phyloP scores from a whole-genome alignment of 2,888 invertebrate genomes.

The Cabera pusaria region DNA sequence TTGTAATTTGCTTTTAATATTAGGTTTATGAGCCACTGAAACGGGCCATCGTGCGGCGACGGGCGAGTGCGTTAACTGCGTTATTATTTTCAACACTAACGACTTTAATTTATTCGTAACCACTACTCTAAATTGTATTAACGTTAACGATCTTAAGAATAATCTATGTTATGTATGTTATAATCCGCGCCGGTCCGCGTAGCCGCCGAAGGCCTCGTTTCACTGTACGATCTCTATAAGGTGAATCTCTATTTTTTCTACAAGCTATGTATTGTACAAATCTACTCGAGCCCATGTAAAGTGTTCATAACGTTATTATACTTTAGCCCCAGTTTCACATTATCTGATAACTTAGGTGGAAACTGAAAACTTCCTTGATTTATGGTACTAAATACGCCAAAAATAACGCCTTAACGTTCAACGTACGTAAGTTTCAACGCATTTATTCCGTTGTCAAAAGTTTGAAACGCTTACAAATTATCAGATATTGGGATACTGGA shows the following conservation, averaged over 20 bases:
- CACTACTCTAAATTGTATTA: slow-evolving; percentile 16
- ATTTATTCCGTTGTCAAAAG: too few relatives aligned
- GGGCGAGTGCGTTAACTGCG: slow-evolving; percentile 6
- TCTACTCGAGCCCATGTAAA: slow-evolving; percentile 74
- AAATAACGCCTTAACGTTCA: too few relatives aligned
- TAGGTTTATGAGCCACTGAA: slow-evolving; percentile 76
- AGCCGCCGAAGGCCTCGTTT: slow-evolving; percentile 76
- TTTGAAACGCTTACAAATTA: too few relatives aligned
- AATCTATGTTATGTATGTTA: slow-evolving; percentile 15
- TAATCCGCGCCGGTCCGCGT: too few relatives aligned
- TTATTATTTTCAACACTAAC: slow-evolving; percentile 21
- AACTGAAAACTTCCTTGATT: too few relatives aligned
- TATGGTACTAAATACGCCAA: too few relatives aligned
- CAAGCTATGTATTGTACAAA: slow-evolving; percentile 75
- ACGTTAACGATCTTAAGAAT: slow-evolving; percentile 23
- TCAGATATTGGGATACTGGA: slow-evolving; percentile 12
- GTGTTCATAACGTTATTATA: slow-evolving; percentile 52
- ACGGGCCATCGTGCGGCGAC: slow-evolving; percentile 73
- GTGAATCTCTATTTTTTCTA: slow-evolving; percentile 83
- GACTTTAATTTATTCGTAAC: slow-evolving; percentile 19
- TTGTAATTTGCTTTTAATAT: slow-evolving; percentile 77
- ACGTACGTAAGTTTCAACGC: too few relatives aligned
- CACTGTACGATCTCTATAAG: slow-evolving; percentile 79
- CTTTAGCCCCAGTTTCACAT: slow-evolving; percentile 15
- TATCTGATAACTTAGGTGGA: background rate